A percentile compares a stretch with the other conserved stretches of the same genome.
phyloP scores from a whole-genome alignment of 1,140 invertebrate genomes.

The Spodoptera frugiperda region DNA sequence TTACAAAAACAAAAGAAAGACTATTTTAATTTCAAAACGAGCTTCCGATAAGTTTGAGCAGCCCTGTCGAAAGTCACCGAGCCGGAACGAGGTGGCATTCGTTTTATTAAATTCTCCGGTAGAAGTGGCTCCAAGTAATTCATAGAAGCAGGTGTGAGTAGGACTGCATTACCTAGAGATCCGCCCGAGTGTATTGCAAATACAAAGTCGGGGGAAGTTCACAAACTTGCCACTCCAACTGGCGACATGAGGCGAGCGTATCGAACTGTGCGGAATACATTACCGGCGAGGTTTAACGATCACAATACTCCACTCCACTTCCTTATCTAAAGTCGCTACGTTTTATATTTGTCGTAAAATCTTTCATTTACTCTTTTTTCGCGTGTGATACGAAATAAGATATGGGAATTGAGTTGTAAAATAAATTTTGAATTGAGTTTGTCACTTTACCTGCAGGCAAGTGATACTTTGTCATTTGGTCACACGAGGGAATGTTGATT shows the following conservation, averaged over 20 bases:
- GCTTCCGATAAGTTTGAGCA: not conserved
- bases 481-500: not conserved
- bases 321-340: constrained; percentile 22
- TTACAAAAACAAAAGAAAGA: not conserved
- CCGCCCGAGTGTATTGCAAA: constrained; percentile 2
- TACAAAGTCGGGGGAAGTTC: constrained; percentile 24
- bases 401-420: constrained; percentile 18
- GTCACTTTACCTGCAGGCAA: not conserved
- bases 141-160: constrained; percentile 10
- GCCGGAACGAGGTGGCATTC: not conserved
- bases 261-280: constrained; percentile 24
- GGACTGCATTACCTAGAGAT: constrained; percentile 11
- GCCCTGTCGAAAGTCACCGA: not conserved
- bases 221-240: constrained; percentile 28
- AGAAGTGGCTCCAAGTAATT: not conserved
- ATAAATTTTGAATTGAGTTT: constrained; percentile 19
- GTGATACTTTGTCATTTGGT: not conserved
- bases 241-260: not conserved
- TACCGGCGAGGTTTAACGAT: constrained; percentile 28
- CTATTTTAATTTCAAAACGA: not conserved
- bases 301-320: constrained; percentile 36
- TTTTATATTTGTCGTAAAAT: constrained; percentile 41
- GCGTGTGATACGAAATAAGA: constrained; percentile 11
- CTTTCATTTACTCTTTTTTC: constrained; percentile 40
- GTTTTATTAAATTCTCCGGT: constrained; percentile 20